phyloP scores from a whole-genome alignment of 2,888 invertebrate genomes.

The Habrosyne pyritoides region DNA sequence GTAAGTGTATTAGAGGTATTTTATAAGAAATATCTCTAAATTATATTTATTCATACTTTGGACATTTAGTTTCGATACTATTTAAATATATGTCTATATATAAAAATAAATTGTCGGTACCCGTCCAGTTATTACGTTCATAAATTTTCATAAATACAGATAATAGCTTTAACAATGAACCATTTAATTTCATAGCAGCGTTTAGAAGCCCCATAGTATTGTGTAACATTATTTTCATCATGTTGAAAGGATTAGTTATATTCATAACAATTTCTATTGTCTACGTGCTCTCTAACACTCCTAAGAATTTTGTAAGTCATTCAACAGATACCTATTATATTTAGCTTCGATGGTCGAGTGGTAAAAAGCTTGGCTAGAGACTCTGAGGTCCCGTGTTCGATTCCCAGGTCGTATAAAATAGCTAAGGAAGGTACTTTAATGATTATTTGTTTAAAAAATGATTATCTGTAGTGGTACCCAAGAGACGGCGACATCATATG shows the following conservation, averaged over 20 bases:
- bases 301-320: background rate
- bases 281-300: background rate
- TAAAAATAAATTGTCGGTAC: background rate
- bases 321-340: background rate
- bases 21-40: too few species aligned
- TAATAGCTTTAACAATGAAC: background rate
- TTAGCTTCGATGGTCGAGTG: too few species aligned
- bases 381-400: too few species aligned
- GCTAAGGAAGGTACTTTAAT: too few species aligned
- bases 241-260: background rate
- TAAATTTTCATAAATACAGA: background rate
- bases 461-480: too few species aligned
- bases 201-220: background rate
- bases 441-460: too few species aligned
- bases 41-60: too few species aligned
- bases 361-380: too few species aligned
- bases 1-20: too few species aligned
- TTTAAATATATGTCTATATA: background rate
- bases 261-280: background rate
- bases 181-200: background rate
- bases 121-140: background rate
- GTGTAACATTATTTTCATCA: background rate
- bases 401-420: too few species aligned
- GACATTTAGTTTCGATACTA: too few species aligned
- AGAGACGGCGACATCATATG: too few species aligned